Base-by-base conservation (phyloP, 2,888 invertebrate species). In the Myopa testacea region DNA sequence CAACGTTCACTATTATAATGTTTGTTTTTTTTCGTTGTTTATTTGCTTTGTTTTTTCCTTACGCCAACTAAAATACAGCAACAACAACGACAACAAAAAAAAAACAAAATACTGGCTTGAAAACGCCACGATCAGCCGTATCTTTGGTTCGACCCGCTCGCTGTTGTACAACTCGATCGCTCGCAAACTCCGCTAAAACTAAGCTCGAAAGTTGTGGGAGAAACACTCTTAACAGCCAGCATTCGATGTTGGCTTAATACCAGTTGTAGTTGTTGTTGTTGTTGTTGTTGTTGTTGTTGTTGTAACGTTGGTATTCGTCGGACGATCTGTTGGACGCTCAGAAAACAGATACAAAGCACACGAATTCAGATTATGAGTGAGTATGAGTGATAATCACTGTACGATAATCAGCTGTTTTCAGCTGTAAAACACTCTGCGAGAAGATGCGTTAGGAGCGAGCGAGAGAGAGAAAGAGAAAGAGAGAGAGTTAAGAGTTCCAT, bases 101-200 rank as follows among this genome's bases (percentile, higher is more conserved):
- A 55, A 55, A 74, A 40, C 62, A 70, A 62, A 69, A 75, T 58
- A 75, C 60, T 78, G 14, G 58, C 74, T 62, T 65, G 12, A 52
- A 75, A 69, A 70, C 65, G 26, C 26, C 26, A 34, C 65, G 65
- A 65, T 65, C 62, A 72, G 52, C 45, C 6, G n/a, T 3, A 45
- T 26, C 26, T 26, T 1, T 26, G 50, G 38, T n/a, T 77, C 34
- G 40, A 73, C 68, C 45, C 74, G 55, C 40, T 76, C 74, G 76
- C 71, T 71, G 38, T 68, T 71, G 38, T 68, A 78, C 86, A 84
- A 86, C 87, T 83, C 80, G 82, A 82, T 83, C 82, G 84, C 82
- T 84, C 83, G 84, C 82, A 81, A 81, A 84, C 81, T 86, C 82
- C 83, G 83, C 82, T 82, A 81, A 84, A 87, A 86, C 86, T 86